These are phyloP conservation scores for Caracal caracal DNA, from an alignment of 2,113 vertebrate species.

Conservation along the genomic window DNA sequence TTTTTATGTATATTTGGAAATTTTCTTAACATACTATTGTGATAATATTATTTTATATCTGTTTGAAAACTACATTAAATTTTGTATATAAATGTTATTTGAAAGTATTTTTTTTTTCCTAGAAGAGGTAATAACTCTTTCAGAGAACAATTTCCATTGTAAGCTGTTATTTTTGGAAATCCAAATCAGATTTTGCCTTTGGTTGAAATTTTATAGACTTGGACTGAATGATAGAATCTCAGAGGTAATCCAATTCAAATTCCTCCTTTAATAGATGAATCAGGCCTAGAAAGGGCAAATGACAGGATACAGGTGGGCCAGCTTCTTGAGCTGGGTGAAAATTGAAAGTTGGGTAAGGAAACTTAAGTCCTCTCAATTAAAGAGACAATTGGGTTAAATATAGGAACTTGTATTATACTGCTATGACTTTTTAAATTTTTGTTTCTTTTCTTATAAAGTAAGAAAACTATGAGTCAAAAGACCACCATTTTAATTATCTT, in stretches of 20 bases:
- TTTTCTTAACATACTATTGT: background rate
- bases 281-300: background rate
- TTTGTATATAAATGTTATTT: background rate
- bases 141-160: background rate
- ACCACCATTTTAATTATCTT: background rate
- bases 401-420: background rate
- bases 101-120: background rate
- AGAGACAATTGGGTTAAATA: background rate
- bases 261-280: background rate
- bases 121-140: background rate
- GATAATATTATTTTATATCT: background rate
- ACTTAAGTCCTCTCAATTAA: background rate
- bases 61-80: conserved; percentile 4
- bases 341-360: background rate
- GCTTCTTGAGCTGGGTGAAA: background rate
- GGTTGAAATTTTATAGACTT: background rate
- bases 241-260: background rate
- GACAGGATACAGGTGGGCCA: background rate
- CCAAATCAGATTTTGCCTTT: background rate
- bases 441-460: background rate
- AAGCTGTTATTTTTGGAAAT: background rate
- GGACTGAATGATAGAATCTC: background rate
- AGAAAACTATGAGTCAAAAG: background rate
- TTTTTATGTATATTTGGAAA: background rate
- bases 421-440: background rate